Evolutionary conservation across 37 sponge, comb jelly and placozoan species (phyloP).

Genomic region (Theonella swinhoei): DNA sequence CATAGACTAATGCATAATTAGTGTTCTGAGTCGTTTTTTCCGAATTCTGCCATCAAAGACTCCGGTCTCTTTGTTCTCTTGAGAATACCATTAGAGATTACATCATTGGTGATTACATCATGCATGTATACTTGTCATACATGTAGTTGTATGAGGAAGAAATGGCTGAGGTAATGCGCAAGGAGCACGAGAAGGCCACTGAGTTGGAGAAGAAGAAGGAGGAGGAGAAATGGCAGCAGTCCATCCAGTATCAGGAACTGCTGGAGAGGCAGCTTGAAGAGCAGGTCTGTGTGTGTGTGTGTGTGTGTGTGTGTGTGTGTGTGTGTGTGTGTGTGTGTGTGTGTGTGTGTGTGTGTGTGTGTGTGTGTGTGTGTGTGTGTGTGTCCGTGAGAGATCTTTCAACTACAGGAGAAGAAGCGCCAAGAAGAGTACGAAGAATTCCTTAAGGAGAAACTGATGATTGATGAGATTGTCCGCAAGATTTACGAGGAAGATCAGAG

Average conservation of each 20-base stretch:
- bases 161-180: conserved; percentile 65
- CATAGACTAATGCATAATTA: too few species aligned
- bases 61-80: too few species aligned
- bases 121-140: background rate
- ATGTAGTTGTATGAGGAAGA: conserved; percentile 59
- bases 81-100: too few species aligned
- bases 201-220: conserved; percentile 61
- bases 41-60: too few species aligned
- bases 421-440: conserved; percentile 96
- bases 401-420: conserved; percentile 66
- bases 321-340: conserved; percentile 31
- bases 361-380: conserved; percentile 36
- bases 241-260: conserved; percentile 81
- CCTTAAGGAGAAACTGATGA: conserved; percentile 98
- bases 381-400: conserved; percentile 2
- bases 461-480: conserved; percentile 98
- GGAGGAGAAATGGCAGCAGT: conserved; percentile 62
- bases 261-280: conserved; percentile 93
- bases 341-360: conserved; percentile 22
- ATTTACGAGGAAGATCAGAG: conserved; percentile 97
- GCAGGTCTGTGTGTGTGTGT: conserved; percentile 61
- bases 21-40: too few species aligned
- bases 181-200: conserved; percentile 68
- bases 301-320: conserved; percentile 32
- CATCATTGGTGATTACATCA: too few species aligned